These are phyloP conservation scores for Apolygus lucorum DNA, from an alignment of 1,140 invertebrate genomes.

Conservation along the genomic window DNA sequence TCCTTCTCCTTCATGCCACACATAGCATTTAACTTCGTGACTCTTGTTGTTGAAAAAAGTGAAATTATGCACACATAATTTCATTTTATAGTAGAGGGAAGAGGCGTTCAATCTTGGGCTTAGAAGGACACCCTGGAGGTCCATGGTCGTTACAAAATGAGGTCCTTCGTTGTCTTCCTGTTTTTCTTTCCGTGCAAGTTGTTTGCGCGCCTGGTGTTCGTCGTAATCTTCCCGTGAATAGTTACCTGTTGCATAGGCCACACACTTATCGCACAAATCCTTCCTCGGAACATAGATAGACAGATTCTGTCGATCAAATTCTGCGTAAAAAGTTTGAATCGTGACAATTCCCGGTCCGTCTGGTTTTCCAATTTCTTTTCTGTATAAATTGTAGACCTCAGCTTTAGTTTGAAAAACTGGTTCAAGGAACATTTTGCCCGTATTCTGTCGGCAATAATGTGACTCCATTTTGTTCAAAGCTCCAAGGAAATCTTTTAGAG, in stretches of 20 bases:
- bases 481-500: constrained; percentile 6
- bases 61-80: background rate
- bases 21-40: background rate
- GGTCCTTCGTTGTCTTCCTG: constrained; percentile 14
- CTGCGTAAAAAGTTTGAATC: background rate
- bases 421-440: constrained; percentile 30
- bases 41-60: background rate
- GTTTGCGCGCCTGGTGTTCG: constrained; percentile 14
- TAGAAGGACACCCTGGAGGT: constrained; percentile 29
- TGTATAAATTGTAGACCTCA: constrained; percentile 21
- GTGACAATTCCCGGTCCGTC: background rate
- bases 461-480: constrained; percentile 29
- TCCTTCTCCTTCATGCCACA: background rate
- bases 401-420: constrained; percentile 26
- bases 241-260: background rate
- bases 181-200: constrained; percentile 24
- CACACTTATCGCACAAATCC: constrained; percentile 30
- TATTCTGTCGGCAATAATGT: constrained; percentile 30
- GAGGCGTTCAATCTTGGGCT: constrained; percentile 14
- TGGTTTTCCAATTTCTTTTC: background rate
- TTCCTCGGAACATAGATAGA: constrained; percentile 27
- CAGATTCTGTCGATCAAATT: constrained; percentile 26
- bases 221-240: background rate
- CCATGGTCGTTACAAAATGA: constrained; percentile 23
- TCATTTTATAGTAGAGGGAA: background rate